Evolutionary conservation across 64 coral and sea anemone species (phyloP).

Genomic region (Porites australiensis): DNA sequence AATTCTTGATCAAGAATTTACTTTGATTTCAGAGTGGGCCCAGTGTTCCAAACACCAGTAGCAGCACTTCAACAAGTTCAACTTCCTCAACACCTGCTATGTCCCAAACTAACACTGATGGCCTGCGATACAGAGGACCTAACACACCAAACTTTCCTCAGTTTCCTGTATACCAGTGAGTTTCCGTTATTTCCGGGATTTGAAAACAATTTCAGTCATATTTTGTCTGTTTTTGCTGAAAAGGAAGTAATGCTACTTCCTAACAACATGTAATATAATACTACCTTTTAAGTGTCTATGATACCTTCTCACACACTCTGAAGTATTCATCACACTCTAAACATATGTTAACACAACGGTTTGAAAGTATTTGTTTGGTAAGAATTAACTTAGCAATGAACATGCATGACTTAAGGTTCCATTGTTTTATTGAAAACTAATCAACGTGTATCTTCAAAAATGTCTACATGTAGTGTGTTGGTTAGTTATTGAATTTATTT

Average conservation of each 20-base stretch:
- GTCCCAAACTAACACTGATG: constrained; percentile 46
- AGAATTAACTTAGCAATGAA: neutral
- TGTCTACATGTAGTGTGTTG: neutral
- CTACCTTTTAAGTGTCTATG: no score
- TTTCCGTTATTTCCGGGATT: neutral
- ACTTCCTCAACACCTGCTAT: constrained; percentile 23
- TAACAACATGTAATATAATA: no score
- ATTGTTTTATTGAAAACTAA: no score
- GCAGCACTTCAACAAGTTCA: constrained; percentile 21
- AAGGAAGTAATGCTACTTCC: no score
- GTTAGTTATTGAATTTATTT: neutral
- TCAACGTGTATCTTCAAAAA: neutral
- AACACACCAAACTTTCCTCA: constrained; percentile 47
- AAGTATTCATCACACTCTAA: no score
- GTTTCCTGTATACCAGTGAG: constrained; percentile 76
- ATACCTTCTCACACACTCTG: no score
- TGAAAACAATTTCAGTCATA: neutral
- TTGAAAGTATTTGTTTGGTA: no score
- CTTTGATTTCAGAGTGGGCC: constrained; percentile 17
- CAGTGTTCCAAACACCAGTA: constrained; percentile 23
- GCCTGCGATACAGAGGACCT: constrained; percentile 80
- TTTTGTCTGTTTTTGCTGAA: neutral
- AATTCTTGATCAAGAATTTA: no score
- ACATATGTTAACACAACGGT: no score
- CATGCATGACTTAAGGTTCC: neutral